These are phyloP conservation scores for Papilio polytes DNA, from an alignment of 1,140 invertebrate species.

Conservation along the genomic window DNA sequence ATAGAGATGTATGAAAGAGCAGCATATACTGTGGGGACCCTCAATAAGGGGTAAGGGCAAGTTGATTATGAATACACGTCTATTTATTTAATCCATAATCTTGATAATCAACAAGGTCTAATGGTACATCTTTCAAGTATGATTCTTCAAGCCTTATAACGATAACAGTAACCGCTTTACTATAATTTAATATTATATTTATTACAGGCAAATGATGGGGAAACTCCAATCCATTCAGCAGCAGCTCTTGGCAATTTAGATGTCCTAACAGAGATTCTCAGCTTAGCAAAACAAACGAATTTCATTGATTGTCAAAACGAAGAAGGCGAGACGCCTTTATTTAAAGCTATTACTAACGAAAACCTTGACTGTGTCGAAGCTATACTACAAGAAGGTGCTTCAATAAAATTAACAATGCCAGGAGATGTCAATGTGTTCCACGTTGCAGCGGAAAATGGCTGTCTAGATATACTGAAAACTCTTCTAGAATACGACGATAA, in stretches of 20 bases:
- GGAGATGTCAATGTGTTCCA: conserved; percentile 77
- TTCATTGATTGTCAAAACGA: conserved; percentile 76
- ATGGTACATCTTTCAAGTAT: too few relatives aligned
- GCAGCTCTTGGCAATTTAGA: conserved; percentile 85
- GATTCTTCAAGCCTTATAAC: too few relatives aligned
- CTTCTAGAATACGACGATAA: conserved; percentile 68
- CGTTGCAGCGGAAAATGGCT: conserved; percentile 72
- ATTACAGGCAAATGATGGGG: conserved; percentile 85
- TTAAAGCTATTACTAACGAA: conserved; percentile 80
- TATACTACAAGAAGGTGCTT: conserved; percentile 79
- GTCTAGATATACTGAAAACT: conserved; percentile 69
- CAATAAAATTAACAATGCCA: conserved; percentile 65
- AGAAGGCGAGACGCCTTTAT: conserved; percentile 82
- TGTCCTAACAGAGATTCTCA: conserved; percentile 86
- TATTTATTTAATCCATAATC: too few relatives aligned
- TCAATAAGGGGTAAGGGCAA: too few relatives aligned
- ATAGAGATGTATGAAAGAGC: too few relatives aligned
- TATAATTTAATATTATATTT: neutral
- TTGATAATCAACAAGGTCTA: too few relatives aligned
- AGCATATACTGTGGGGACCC: too few relatives aligned
- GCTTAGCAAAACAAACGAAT: conserved; percentile 83
- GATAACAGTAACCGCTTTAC: too few relatives aligned
- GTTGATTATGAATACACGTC: too few relatives aligned
- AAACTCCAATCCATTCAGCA: conserved; percentile 85
- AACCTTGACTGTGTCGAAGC: conserved; percentile 77